Evolutionary conservation across 2,113 vertebrate species (phyloP), one percentile per base, ranked within the genome.

Genomic region (Epinephelus lanceolatus): DNA sequence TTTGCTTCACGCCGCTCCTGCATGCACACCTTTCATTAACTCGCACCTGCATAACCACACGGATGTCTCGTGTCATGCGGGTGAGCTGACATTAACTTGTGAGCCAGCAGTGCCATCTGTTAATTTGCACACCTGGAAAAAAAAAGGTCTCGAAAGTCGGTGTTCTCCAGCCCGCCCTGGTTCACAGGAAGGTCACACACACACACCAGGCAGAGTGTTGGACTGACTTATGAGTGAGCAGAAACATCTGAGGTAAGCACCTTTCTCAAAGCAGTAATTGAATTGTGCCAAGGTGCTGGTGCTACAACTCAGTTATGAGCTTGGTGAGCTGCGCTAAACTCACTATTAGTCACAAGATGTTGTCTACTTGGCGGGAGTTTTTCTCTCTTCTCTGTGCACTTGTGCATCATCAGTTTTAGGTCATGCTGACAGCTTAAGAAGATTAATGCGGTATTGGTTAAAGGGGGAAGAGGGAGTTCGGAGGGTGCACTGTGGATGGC

Each of bases 371-470:
- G 68, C 33, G 47, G 75, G 59, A 87, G 74, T 72, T 72, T 77
- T 82, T 74, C 53, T 52, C 69, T 71, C 80, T 68, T 63, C 71
- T 81, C 79, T 42, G 70, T 42, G 2, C 85, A 68, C 78, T 85
- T 83, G 86, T 61, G 80, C 78, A 79, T 78, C 91, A 67, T 86
- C 83, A 60, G 62, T 91, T 93, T 89, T 83, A 76, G 87, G 90
- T 88, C 90, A 86, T 61, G 90, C 85, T 84, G 88, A 91, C 90
- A 83, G 80, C 76, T 86, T 91, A 90, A 90, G 92, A 56, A 88
- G 91, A 93, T 93, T 90, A 91, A 89, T 77, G 74, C 63, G 25
- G 55, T 68, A 56, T 62, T 69, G 80, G 83, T 89, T 68, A 79
- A 83, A 88, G 82, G 80, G 67, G 52, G 62, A 62, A 69, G 74